Evolutionary conservation across 2,888 invertebrate species (phyloP), one percentile per base, ranked within the genome.

Genomic region (Poecilus cupreus): DNA sequence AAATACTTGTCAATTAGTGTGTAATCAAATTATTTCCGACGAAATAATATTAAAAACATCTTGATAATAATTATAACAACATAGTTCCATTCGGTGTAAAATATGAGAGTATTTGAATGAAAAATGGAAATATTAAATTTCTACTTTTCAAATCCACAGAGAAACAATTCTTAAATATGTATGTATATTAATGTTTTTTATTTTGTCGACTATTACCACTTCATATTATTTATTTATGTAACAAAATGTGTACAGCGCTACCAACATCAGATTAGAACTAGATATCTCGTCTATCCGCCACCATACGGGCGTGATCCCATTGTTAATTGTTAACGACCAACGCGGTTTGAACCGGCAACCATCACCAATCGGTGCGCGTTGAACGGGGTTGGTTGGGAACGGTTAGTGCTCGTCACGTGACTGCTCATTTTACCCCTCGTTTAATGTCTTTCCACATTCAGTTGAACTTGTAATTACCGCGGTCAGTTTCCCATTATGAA

Each of bases 361-460:
- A 46, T 72, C 46, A 46, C 13, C 18, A 64, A 64, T 5, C 43
- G 70, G 43, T 70, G 26, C 39, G 13, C 39, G 18, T 39, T 10
- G 8, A 64, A 32, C 39, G 18, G 39, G 20, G 46, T 46, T 8
- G 11, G 11, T 24, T 46, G 39, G 22, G 20, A 43, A 32, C 18
- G 49, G 76, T 76, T 76, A 54, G 57, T 54, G 57, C 26, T 54
- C 57, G 37, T 54, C 76, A 76, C 54, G 57, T 76, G 57, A 76
- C 76, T 39, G 18, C 70, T 37, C 37, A 70, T 13, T 70, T 70
- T 20, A 20, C 43, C 46, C 46, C 72, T 46, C 39, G 46, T 43
- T 72, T 72, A 22, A 72, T 72, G 72, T 46, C 72, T 46, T 72
- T 46, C 46, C 46, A 24, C 46, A 22, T 18, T 72, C 72, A 22